Conservation (phyloP, 2,113 vertebrate genomes). For the Haemorhous mexicanus region DNA sequence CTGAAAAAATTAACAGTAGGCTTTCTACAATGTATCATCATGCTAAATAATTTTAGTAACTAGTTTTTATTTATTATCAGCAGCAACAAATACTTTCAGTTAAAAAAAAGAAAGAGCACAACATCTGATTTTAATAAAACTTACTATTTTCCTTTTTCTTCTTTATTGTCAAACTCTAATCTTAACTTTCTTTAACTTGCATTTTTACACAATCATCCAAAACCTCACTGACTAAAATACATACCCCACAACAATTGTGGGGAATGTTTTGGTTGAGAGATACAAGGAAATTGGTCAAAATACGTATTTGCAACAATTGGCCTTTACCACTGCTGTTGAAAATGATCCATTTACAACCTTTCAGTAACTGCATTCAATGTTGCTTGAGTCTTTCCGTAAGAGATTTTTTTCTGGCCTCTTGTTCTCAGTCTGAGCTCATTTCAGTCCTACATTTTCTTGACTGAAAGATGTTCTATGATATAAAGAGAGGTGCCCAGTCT, state of each 20-base stretch:
- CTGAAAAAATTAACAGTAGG: neutral
- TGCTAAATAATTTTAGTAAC: neutral
- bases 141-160: slow-evolving; percentile 54
- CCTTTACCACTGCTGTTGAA: slow-evolving; percentile 55
- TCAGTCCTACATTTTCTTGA: neutral
- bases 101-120: neutral
- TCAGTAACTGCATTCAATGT: slow-evolving; percentile 10
- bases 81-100: neutral
- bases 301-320: slow-evolving; percentile 48
- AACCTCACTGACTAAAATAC: slow-evolving; percentile 67
- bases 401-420: neutral
- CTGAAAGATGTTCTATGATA: neutral
- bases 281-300: slow-evolving; percentile 63
- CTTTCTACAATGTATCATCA: neutral
- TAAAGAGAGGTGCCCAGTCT: neutral
- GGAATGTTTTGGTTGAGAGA: slow-evolving; percentile 67
- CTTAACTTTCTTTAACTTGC: slow-evolving; percentile 65
- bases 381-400: neutral
- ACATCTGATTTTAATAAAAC: slow-evolving; percentile 68
- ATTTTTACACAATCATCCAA: slow-evolving; percentile 69
- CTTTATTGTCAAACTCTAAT: slow-evolving; percentile 70
- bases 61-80: neutral
- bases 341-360: slow-evolving; percentile 5
- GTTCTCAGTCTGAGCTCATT: slow-evolving; percentile 48
- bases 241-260: slow-evolving; percentile 65